Base-by-base conservation (phyloP, 2,797 vertebrate species). In the Malurus leucopterus region DNA sequence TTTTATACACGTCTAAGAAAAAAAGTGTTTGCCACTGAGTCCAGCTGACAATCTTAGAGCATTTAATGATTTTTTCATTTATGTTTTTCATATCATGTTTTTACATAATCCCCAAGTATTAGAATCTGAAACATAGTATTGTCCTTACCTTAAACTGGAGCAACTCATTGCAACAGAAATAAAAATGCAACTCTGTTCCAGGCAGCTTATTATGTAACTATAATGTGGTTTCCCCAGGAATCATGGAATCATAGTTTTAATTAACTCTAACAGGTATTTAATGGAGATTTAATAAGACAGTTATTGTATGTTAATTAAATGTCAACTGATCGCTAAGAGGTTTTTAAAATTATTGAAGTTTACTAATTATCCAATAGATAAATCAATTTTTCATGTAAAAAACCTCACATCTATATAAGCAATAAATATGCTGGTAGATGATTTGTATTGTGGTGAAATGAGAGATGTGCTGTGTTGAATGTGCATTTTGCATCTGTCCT, bases 271-370 rank as follows among this genome's bases (percentile, higher is more conserved):
- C 95, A 97, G 96, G 94, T 96, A 93, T 96, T 97, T 97, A 97
- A 97, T 95, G 96, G 95, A 97, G 97, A 97, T 97, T 97, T 97
- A 97, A 97, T 96, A 97, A 95, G 97, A 97, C 97, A 97, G 97
- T 97, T 97, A 97, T 96, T 97, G 96, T 97, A 96, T 97, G 96
- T 96, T 98, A 98, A 97, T 98, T 97, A 96, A 97, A 97, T 96
- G 96, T 96, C 96, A 97, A 96, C 96, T 96, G 95, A 97, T 97
- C 97, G 96, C 97, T 96, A 96, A 97, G 96, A 96, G 95, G 93
- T 85, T 97, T 96, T 96, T 94, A 94, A 93, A 97, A 82, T 97
- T 98, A 97, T 97, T 97, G 97, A 97, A 94, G 94, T 97, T 97
- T 97, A 93, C 97, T 98, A 97, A 98, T 98, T 98, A 97, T 96